Evolutionary conservation across 2,797 vertebrate species (phyloP).

Genomic region (Loriculus beryllinus): DNA sequence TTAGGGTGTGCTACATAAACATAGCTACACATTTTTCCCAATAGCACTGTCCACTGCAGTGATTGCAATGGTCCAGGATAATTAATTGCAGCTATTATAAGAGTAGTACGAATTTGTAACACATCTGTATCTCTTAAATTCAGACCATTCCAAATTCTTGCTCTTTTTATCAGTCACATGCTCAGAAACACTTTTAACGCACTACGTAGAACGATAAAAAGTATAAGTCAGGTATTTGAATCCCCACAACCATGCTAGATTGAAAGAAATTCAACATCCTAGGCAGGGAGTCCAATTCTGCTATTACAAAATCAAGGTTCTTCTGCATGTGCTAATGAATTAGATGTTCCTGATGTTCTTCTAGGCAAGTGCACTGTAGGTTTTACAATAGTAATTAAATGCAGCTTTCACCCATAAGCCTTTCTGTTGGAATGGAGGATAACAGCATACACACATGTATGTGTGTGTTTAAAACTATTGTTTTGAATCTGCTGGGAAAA

Average conservation of each 20-base stretch:
- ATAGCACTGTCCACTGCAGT: neutral
- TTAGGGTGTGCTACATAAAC: neutral
- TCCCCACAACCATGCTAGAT: neutral
- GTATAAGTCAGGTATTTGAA: neutral
- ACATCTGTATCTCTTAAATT: neutral
- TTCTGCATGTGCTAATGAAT: neutral
- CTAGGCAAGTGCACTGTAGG: neutral
- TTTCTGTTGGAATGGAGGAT: neutral
- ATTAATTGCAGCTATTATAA: neutral
- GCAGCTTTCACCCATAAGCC: neutral
- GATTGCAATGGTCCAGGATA: neutral
- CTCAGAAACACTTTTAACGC: neutral
- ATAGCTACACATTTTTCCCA: neutral
- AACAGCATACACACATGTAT: neutral
- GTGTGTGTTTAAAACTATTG: neutral
- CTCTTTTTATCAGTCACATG: neutral
- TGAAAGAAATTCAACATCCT: constrained; percentile 25
- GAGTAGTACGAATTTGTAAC: neutral
- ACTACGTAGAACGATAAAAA: neutral
- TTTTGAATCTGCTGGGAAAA: neutral
- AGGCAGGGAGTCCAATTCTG: neutral
- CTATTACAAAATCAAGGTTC: neutral
- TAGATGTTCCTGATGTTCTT: constrained; percentile 27
- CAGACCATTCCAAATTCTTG: neutral
- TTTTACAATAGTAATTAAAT: neutral